Percentiles rank a stretch among this genome's conserved stretches.
Evolutionary conservation across 2,888 invertebrate genomes (phyloP).

Genomic region (Ommatoiulus sabulosus): DNA sequence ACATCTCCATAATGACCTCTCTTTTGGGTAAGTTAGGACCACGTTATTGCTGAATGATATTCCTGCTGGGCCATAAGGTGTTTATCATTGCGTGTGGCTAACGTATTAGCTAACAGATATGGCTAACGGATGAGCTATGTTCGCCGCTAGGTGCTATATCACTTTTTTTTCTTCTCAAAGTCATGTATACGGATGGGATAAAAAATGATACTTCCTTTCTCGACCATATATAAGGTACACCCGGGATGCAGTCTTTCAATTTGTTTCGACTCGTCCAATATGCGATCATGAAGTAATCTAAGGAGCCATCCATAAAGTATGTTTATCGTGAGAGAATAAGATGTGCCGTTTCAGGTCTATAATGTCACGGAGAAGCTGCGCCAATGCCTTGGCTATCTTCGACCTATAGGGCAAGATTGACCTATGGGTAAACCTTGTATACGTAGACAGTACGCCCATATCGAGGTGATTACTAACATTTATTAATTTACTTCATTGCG

Average conservation of each 20-base stretch:
- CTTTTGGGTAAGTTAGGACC: slow-evolving; percentile 17
- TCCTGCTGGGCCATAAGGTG: slow-evolving; percentile 22
- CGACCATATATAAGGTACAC: neutral
- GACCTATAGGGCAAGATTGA: no score
- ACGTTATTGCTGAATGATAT: slow-evolving; percentile 9
- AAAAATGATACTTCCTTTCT: slow-evolving; percentile 10
- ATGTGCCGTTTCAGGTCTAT: neutral
- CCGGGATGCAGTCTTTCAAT: slow-evolving; percentile 10
- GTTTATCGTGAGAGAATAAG: neutral
- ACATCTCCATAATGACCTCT: neutral
- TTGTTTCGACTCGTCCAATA: slow-evolving; percentile 15
- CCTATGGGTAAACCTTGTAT: no score
- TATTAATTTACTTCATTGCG: no score
- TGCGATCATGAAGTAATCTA: neutral
- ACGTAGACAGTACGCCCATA: no score
- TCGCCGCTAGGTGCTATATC: neutral
- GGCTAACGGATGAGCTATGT: neutral
- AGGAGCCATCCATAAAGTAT: neutral
- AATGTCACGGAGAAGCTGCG: no score
- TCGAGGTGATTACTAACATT: no score
- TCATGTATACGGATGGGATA: slow-evolving; percentile 5
- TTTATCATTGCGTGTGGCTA: slow-evolving; percentile 10
- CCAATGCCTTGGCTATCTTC: no score
- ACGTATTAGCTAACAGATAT: slow-evolving; percentile 27
- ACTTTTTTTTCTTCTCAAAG: neutral